Percentiles rank a stretch among this genome's conserved stretches.
Evolutionary conservation across 2,797 vertebrate genomes (phyloP).

Genomic region (Chelonia mydas): DNA sequence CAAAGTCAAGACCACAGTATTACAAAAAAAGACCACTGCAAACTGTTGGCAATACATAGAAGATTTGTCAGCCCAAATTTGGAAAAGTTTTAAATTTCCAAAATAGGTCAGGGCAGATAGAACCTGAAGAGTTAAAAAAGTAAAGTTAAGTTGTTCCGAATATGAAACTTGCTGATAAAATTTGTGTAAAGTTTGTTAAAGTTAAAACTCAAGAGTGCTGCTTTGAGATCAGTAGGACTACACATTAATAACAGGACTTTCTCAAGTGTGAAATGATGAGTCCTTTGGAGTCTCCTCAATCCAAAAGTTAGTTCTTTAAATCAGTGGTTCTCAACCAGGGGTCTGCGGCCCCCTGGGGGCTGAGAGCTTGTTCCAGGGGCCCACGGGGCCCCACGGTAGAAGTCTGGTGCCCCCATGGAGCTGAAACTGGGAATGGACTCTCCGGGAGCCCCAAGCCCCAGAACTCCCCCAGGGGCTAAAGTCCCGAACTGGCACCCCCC

Average conservation of each 20-base stretch:
- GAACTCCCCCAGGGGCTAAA: no score
- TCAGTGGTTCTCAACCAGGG: no score
- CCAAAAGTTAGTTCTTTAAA: not conserved
- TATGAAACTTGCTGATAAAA: not conserved
- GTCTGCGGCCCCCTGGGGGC: no score
- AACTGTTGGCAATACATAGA: not conserved
- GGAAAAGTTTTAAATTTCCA: not conserved
- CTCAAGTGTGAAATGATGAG: not conserved
- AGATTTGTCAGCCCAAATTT: not conserved
- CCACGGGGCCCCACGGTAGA: no score
- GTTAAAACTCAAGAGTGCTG: slow-evolving; percentile 26
- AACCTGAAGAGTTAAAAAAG: not conserved
- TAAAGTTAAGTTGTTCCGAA: not conserved
- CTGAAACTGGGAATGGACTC: no score
- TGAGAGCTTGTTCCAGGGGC: no score
- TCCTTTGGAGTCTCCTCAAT: not conserved
- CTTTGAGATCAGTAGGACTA: not conserved
- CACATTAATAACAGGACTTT: not conserved
- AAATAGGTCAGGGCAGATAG: not conserved
- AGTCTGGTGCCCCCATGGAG: no score
- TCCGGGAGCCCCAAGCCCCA: no score
- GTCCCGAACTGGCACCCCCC: no score
- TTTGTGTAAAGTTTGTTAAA: not conserved
- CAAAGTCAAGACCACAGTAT: not conserved
- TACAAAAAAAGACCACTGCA: not conserved